These are phyloP conservation scores for Eutrigla gurnardus DNA, from an alignment of 2,797 vertebrate genomes.

Conservation along the genomic window DNA sequence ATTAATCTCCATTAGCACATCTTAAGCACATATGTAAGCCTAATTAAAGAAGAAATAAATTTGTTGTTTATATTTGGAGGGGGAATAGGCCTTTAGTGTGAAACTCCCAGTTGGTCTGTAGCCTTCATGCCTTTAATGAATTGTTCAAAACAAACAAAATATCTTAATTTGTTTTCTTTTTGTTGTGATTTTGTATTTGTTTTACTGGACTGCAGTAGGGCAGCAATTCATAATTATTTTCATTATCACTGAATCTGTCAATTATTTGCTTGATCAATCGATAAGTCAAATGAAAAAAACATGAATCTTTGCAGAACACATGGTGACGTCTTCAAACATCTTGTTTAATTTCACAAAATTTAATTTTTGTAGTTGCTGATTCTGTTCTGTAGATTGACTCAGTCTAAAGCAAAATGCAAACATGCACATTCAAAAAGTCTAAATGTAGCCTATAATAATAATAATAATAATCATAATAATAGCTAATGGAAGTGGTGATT, in stretches of 20 bases:
- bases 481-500: neutral
- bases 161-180: conserved; percentile 39
- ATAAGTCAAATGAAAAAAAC: neutral
- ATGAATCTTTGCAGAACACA: neutral
- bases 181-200: conserved; percentile 6
- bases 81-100: neutral
- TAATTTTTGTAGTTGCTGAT: neutral
- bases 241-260: neutral
- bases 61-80: conserved; percentile 62
- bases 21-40: conserved; percentile 67
- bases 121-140: conserved; percentile 10
- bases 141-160: conserved; percentile 36
- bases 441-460: neutral
- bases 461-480: neutral
- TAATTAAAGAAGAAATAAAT: conserved; percentile 64
- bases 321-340: neutral
- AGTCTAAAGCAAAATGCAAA: neutral
- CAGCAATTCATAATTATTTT: neutral
- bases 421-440: neutral
- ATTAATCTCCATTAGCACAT: conserved; percentile 75
- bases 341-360: neutral
- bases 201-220: neutral
- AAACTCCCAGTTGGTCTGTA: conserved; percentile 43
- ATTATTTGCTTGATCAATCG: neutral
- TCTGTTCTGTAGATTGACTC: neutral